phyloP scores from a whole-genome alignment of 2,113 vertebrate species.

The Vombatus ursinus region DNA sequence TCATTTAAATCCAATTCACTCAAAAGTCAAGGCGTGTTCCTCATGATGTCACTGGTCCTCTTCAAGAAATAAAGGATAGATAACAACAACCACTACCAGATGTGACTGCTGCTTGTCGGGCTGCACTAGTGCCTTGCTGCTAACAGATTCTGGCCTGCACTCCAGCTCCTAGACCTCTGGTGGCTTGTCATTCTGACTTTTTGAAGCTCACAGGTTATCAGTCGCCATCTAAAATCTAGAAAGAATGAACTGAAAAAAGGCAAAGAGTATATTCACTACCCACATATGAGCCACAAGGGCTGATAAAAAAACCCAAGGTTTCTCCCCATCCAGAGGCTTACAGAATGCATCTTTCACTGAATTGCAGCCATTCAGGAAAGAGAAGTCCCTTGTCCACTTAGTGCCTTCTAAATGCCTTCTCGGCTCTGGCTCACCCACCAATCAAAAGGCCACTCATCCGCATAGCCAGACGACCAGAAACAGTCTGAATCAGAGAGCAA shows the following conservation, averaged over 20 bases:
- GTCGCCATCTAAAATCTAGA: neutral
- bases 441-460: neutral
- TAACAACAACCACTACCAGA: neutral
- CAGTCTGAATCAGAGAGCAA: neutral
- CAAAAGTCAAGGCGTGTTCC: neutral
- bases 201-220: neutral
- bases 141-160: neutral
- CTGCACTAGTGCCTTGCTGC: neutral
- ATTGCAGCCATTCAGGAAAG: neutral
- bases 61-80: neutral
- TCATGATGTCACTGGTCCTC: neutral
- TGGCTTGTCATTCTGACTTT: neutral
- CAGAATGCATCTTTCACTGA: neutral
- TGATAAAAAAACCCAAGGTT: neutral
- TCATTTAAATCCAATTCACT: neutral
- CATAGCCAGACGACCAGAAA: neutral
- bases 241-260: neutral
- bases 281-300: neutral
- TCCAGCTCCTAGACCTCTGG: neutral
- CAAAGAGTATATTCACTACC: neutral
- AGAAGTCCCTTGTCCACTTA: neutral
- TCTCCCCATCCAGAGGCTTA: neutral
- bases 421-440: neutral
- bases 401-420: neutral
- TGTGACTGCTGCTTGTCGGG: neutral